Conservation (phyloP, 2,797 vertebrate species). For the Cynopterus sphinx region DNA sequence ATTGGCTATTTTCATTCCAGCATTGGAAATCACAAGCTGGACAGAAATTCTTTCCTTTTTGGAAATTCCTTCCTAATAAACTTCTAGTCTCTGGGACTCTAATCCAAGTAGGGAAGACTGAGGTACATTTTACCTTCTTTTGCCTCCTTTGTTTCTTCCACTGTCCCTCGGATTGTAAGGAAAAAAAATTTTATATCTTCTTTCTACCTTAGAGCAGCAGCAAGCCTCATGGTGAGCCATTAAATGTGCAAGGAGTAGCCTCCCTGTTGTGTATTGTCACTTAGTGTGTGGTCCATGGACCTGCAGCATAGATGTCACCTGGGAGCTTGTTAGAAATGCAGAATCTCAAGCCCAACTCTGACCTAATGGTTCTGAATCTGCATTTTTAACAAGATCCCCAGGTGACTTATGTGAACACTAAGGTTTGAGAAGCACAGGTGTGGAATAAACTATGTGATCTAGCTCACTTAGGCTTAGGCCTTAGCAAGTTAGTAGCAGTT, state of each 20-base stretch:
- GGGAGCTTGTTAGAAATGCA: not conserved
- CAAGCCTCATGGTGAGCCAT: not conserved
- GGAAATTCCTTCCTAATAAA: not conserved
- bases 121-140: not conserved
- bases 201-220: not conserved
- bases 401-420: not conserved
- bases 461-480: not conserved
- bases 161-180: not conserved
- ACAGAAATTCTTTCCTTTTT: not conserved
- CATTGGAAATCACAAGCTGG: not conserved
- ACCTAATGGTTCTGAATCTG: not conserved
- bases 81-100: not conserved
- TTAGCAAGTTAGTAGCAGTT: not conserved
- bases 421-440: not conserved
- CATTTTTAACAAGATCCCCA: not conserved
- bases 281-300: not conserved
- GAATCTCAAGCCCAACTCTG: not conserved
- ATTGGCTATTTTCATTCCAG: not conserved
- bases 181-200: not conserved
- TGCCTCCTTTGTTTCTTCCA: not conserved
- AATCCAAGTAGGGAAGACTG: not conserved
- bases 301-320: no score
- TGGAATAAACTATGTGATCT: not conserved
- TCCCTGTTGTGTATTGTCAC: not conserved
- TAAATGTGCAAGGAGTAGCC: not conserved